phyloP scores from a whole-genome alignment of 2,888 invertebrate species.

The Hyposoter dolosus region DNA sequence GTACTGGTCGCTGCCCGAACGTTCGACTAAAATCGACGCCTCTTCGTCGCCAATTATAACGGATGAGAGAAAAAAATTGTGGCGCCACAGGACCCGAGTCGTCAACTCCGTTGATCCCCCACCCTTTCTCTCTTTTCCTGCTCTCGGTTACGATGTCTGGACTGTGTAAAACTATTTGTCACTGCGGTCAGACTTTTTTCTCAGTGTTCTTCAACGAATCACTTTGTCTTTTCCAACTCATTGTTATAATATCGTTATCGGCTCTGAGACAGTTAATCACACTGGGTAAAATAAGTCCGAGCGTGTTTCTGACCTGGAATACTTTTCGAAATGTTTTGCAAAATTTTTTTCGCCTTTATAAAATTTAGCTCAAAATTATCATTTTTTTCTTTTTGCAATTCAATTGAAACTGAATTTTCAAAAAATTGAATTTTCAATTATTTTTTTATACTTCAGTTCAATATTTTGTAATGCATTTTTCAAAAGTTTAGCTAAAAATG shows the following conservation, averaged over 20 bases:
- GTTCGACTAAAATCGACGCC: slow-evolving; percentile 74
- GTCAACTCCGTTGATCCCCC: slow-evolving; percentile 59
- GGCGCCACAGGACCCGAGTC: slow-evolving; percentile 66
- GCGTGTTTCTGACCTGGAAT: too few relatives aligned
- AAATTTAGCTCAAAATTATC: too few relatives aligned
- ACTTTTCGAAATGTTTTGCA: too few relatives aligned
- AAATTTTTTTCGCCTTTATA: too few relatives aligned
- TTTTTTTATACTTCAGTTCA: too few relatives aligned
- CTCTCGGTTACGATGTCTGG: not conserved
- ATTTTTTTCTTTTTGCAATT: too few relatives aligned
- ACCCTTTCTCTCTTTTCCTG: slow-evolving; percentile 43
- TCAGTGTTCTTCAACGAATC: not conserved
- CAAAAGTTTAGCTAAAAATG: too few relatives aligned
- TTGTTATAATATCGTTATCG: not conserved
- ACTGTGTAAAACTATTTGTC: not conserved
- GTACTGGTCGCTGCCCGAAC: not conserved
- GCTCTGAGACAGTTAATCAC: too few relatives aligned
- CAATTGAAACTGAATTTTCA: too few relatives aligned
- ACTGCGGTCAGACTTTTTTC: not conserved
- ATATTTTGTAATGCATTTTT: too few relatives aligned
- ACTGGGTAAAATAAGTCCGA: too few relatives aligned
- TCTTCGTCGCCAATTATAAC: slow-evolving; percentile 76
- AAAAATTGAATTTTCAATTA: too few relatives aligned
- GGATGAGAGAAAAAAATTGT: slow-evolving; percentile 74
- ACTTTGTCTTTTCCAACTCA: not conserved